Base-by-base conservation (phyloP, 2,888 invertebrate species). In the Andrena fulva region DNA sequence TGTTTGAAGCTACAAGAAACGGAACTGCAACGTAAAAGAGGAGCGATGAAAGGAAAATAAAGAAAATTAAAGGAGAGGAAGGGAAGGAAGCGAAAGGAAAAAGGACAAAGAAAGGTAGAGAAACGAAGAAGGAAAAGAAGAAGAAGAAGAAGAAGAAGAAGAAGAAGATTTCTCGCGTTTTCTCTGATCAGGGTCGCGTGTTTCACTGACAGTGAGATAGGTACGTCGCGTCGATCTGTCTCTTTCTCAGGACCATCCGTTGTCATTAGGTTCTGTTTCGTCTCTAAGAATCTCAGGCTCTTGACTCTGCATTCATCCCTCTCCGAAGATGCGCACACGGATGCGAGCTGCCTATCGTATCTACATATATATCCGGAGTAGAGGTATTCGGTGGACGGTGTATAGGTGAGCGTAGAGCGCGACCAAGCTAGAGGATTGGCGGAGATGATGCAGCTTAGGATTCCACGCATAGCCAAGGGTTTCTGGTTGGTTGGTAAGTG, bases 401-500 rank as follows among this genome's bases (percentile, higher is more conserved):
- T 73, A 42, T 62, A 67, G 54, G 75, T 64, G 48, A 29, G 62
- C 62, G 77, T 20, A 16, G 81, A 64, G 67, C 75, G 67, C 72
- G 67, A 59, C 77, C 62, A 80, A 84, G 84, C 74, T 74, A 86
- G 89, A 89, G 91, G 91, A 90, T 90, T 91, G 91, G 90, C 89
- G 89, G 91, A 90, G 91, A 91, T 91, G 92, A 92, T 91, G 87
- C 89, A 87, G 90, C 89, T 91, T 92, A 91, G 91, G 90, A 92
- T 91, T 91, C 91, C 91, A 91, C 90, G 92, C 89, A 92, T 91
- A 92, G 92, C 91, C 91, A 87, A 85, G 85, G 88, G 90, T 91
- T 92, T 92, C 93, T 93, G 93, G 93, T 93, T 93, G 93, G 93
- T 91, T 91, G 93, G 93, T 93, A 93, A 94, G 94, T 93, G 94